These are phyloP conservation scores for Fopius arisanus DNA, from an alignment of 1,140 invertebrate genomes.

Conservation along the genomic window DNA sequence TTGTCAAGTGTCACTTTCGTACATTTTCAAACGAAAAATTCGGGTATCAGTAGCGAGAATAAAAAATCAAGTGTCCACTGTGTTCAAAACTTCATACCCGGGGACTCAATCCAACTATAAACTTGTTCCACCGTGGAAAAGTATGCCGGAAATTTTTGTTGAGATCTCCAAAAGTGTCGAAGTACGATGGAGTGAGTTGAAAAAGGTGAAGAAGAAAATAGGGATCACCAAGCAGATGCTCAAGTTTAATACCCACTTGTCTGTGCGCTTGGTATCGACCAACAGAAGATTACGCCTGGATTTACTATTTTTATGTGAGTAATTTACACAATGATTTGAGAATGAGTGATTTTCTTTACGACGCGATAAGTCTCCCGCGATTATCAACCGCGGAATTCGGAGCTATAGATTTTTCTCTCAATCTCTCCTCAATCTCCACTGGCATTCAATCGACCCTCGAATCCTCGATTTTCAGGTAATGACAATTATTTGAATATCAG, in stretches of 20 bases:
- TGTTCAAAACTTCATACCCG: constrained; percentile 15
- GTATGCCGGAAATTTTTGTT: constrained; percentile 31
- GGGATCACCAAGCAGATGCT: constrained; percentile 11
- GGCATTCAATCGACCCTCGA: too few relatives aligned
- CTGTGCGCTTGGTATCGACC: constrained; percentile 1
- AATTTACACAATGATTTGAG: background rate
- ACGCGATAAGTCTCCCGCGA: too few relatives aligned
- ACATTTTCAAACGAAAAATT: background rate
- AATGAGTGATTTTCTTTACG: background rate
- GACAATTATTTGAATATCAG: too few relatives aligned
- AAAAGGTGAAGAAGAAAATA: constrained; percentile 5
- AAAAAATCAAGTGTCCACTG: constrained; percentile 18
- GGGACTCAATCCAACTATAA: constrained; percentile 29
- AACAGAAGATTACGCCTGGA: background rate
- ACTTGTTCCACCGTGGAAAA: constrained; percentile 23
- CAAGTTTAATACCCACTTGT: constrained; percentile 11
- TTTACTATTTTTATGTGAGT: background rate
- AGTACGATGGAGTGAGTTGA: background rate
- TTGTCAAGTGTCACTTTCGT: too few relatives aligned
- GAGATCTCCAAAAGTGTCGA: constrained; percentile 20
- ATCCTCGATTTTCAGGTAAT: too few relatives aligned
- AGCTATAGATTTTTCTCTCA: too few relatives aligned
- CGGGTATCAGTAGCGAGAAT: background rate
- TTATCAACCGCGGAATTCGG: too few relatives aligned
- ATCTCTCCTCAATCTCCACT: too few relatives aligned